phyloP scores from a whole-genome alignment of 2,113 vertebrate genomes.

The Setophaga petechia region DNA sequence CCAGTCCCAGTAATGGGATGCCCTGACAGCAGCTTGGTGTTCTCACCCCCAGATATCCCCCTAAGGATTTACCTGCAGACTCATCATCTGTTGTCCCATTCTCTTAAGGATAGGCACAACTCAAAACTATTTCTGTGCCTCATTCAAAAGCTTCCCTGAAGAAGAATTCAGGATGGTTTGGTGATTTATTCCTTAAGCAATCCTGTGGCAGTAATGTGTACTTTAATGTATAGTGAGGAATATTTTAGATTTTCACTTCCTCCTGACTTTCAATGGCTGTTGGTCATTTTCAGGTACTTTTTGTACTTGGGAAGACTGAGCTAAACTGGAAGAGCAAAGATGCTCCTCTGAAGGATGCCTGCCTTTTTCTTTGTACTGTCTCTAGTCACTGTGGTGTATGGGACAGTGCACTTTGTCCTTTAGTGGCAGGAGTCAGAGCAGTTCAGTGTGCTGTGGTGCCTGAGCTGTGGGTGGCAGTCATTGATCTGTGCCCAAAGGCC shows the following conservation, averaged over 20 bases:
- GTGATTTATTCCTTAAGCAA: not conserved
- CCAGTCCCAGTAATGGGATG: accelerated
- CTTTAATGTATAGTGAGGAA: not conserved
- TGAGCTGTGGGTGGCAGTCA: not conserved
- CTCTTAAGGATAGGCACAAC: not conserved
- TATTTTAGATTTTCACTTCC: not conserved
- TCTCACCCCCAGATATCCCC: not conserved
- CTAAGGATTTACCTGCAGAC: not conserved
- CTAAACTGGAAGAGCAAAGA: not conserved
- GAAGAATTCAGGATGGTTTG: not conserved
- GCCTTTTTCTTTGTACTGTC: not conserved
- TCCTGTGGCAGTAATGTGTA: not conserved
- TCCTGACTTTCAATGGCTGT: not conserved
- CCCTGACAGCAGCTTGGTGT: not conserved
- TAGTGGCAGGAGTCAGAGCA: not conserved
- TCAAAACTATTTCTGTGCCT: not conserved
- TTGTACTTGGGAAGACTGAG: not conserved
- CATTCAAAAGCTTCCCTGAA: not conserved
- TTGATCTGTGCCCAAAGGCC: not conserved
- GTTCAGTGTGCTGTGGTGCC: not conserved
- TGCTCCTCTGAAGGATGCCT: not conserved
- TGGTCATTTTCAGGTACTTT: not conserved
- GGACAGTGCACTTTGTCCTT: not conserved
- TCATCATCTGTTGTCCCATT: accelerated
- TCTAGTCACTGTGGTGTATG: not conserved